Percentiles rank a stretch among this genome's conserved stretches.
Conservation (phyloP, 64 coral and sea anemone genomes). For the Cladopsammia gracilis region DNA sequence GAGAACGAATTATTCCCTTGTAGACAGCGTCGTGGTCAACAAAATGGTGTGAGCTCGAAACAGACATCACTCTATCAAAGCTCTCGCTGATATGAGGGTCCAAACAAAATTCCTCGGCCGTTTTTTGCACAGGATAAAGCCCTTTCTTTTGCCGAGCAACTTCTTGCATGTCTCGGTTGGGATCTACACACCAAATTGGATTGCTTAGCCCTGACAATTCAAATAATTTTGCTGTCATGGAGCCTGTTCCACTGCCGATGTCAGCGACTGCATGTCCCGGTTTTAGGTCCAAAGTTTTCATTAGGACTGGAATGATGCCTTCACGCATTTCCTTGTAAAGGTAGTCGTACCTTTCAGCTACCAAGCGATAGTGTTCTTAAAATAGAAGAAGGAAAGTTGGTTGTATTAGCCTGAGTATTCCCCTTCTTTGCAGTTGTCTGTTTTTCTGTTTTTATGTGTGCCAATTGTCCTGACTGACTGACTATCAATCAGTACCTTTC, state of each 20-base stretch:
- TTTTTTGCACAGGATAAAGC: background rate
- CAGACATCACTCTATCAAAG: constrained; percentile 6
- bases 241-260: constrained; percentile 18
- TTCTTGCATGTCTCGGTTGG: constrained; percentile 20
- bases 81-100: background rate
- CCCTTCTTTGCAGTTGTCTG: too few relatives aligned
- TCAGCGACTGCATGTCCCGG: background rate
- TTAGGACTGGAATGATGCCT: background rate
- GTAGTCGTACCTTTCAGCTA: constrained; percentile 13
- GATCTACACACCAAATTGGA: constrained; percentile 38
- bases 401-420: too few relatives aligned
- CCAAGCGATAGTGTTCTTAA: constrained; percentile 2
- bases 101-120: constrained; percentile 1
- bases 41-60: background rate
- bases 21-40: constrained; percentile 2
- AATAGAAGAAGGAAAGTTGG: background rate
- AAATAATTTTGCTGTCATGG: background rate
- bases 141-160: background rate
- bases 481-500: too few relatives aligned
- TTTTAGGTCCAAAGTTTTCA: background rate
- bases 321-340: background rate
- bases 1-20: background rate
- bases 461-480: too few relatives aligned
- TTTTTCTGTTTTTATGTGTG: too few relatives aligned
- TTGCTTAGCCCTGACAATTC: background rate